Evolutionary conservation across 2,797 vertebrate genomes (phyloP), one percentile per base, ranked within the genome.

Genomic region (Bufotes viridis): DNA sequence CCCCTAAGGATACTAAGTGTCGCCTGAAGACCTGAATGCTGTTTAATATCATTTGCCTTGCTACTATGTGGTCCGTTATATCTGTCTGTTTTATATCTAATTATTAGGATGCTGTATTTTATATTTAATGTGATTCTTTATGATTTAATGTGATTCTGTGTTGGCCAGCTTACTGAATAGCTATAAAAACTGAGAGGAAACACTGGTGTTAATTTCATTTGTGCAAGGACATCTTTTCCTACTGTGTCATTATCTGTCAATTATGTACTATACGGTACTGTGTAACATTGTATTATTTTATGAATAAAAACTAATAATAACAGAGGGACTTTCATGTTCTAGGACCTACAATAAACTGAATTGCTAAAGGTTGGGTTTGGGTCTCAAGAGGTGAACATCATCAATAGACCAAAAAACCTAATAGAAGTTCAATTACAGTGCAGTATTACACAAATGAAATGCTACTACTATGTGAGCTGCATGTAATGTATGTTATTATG

Each of bases 351-450:
- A 74, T 49, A 72, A 8, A 8, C 69, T 53, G 7, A n/a, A 53
- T 53, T n/a, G 3, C 11, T 53, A 20, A 13, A 13, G 1, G 11
- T n/a, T 76, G 49, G 20, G 49, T 13, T n/a, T 76, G 42, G 20
- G 20, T n/a, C 74, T 76, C 74, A 3, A 76, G 74, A 76, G 74
- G 42, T 76, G 18, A n/a, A 53, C 20, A 51, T 51, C 42, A 51
- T n/a, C 20, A 76, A 49, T 53, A 76, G 20, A 74, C 9, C 4
- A 29, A 74, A 75, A 13, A 76, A n/a, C 5, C 10, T 51, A 22
- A 76, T n/a, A 51, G 20, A 76, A 76, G 20, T 53, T n/a, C 10
- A 51, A 76, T 76, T 76, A 76, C 11, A 76, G 53, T 51, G 74
- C 10, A 51, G 53, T 76, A 53, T 51, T 51, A 51, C 74, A 49